Base-by-base conservation (phyloP, 2,113 vertebrate species). In the Sardina pilchardus region DNA sequence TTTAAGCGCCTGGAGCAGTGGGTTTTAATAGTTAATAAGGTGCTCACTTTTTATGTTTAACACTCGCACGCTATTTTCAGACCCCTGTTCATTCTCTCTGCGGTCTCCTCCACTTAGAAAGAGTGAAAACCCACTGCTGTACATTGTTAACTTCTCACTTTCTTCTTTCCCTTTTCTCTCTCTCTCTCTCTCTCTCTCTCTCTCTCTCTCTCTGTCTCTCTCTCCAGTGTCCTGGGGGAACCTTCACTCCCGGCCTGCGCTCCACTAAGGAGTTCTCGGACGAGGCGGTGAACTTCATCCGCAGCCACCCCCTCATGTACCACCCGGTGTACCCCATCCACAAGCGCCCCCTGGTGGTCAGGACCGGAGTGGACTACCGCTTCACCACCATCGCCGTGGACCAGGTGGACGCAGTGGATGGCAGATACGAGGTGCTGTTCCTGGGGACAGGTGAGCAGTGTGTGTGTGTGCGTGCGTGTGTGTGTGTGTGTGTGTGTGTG, bases 241-340 rank as follows among this genome's bases (percentile, higher is more conserved):
- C 95, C 12, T 97, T 96, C 88, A 96, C 96, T n/a, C 95, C 96
- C 0, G 95, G 94, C 8, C 90, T 96, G 84, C 94, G 90, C 67
- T 95, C 96, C 86, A 96, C 96, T 63, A 96, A 95, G 85, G 94
- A 95, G 89, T 96, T 97, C 67, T 95, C 96, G 5, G 96, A 96
- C 4, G 96, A 97, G 86, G 95, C 96, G 19, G 94, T 97, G 83
- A 95, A 95, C 88, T 97, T 97, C 88, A 95, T 97, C 88, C 91
- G 96, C 6, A 89, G 95, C 0, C 96, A 97, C 86, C 96, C 96
- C 12, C 94, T 96, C 83, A 97, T 97, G 96, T 94, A 94, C 92
- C 94, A 95, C 42, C 91, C 96, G 0, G 95, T 96, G 26, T 96
- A 96, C 85, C 96, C 96, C 0, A 89, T 95, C 82, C 95, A 96